A percentile compares a stretch with the other conserved stretches of the same genome.
Conservation (phyloP, 1,140 invertebrate genomes). For the Drosophila persimilis region DNA sequence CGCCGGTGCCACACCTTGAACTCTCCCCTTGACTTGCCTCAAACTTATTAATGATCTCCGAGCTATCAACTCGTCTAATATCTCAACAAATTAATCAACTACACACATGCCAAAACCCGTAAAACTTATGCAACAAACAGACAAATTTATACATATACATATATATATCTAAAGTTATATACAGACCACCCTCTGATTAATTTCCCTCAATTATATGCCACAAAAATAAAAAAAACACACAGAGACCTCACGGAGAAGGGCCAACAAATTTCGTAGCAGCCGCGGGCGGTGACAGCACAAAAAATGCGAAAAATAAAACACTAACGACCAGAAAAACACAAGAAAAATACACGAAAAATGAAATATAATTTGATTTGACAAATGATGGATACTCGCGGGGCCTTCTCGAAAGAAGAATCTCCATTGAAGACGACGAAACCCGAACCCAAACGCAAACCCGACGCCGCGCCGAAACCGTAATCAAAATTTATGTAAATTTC, state of each 20-base stretch:
- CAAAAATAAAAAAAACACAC: background rate
- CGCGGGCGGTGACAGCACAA: slow-evolving; percentile 56
- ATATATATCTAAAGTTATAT: background rate
- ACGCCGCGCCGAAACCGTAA: slow-evolving; percentile 5
- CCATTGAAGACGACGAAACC: background rate
- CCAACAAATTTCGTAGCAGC: slow-evolving; percentile 22
- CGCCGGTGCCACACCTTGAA: slow-evolving; percentile 16
- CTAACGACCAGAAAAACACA: slow-evolving; percentile 12
- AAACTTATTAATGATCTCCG: slow-evolving; percentile 52
- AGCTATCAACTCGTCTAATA: slow-evolving; percentile 49
- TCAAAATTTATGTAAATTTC: slow-evolving; percentile 78
- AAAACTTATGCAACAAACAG: slow-evolving; percentile 25
- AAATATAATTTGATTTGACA: slow-evolving; percentile 48
- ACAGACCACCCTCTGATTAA: slow-evolving; percentile 32
- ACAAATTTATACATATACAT: slow-evolving; percentile 22
- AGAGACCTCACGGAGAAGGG: slow-evolving; percentile 33
- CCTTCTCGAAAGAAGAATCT: slow-evolving; percentile 28
- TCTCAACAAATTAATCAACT: slow-evolving; percentile 64
- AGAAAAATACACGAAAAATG: slow-evolving; percentile 37
- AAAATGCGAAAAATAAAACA: slow-evolving; percentile 26
- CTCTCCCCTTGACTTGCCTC: slow-evolving; percentile 12
- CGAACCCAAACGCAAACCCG: background rate
- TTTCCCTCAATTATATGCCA: slow-evolving; percentile 21
- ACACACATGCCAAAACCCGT: slow-evolving; percentile 16
- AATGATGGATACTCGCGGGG: slow-evolving; percentile 45